phyloP scores from a whole-genome alignment of 2,888 invertebrate genomes.

The Cryptophagus acutangulus region DNA sequence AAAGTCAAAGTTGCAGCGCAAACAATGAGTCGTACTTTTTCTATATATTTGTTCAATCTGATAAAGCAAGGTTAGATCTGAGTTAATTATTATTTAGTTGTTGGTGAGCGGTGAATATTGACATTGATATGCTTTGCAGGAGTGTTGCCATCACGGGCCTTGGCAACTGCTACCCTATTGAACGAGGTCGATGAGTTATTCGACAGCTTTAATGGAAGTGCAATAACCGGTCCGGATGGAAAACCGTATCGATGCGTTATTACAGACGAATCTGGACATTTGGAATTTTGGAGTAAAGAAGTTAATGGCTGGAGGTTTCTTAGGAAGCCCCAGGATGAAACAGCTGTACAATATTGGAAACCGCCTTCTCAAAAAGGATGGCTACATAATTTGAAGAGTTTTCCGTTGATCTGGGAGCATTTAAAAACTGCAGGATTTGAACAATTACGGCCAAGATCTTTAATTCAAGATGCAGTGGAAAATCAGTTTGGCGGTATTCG shows the following conservation, averaged over 20 bases:
- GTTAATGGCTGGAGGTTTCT: background rate
- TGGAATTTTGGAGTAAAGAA: constrained; percentile 2
- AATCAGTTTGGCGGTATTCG: constrained; percentile 18
- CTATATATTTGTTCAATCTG: constrained; percentile 7
- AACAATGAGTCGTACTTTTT: constrained; percentile 10
- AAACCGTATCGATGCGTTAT: constrained; percentile 8
- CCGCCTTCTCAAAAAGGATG: background rate
- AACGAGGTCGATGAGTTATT: constrained; percentile 11
- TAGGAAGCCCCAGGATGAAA: background rate
- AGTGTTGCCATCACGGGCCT: constrained; percentile 7
- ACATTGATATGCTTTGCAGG: too few species aligned
- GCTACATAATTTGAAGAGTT: background rate
- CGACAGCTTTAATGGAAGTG: constrained; percentile 11
- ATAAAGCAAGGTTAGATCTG: constrained; percentile 6
- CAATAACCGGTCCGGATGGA: constrained; percentile 5
- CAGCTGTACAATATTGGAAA: background rate
- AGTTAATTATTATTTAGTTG: too few species aligned
- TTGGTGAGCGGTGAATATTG: too few species aligned
- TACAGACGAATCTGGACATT: constrained; percentile 6
- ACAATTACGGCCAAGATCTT: background rate
- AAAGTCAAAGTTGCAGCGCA: constrained; percentile 11
- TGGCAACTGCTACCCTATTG: constrained; percentile 14
- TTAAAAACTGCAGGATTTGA: background rate
- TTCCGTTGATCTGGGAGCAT: background rate
- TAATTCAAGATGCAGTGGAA: constrained; percentile 6